Conservation (phyloP, 1,140 invertebrate genomes). For the Semibalanus balanoides region DNA sequence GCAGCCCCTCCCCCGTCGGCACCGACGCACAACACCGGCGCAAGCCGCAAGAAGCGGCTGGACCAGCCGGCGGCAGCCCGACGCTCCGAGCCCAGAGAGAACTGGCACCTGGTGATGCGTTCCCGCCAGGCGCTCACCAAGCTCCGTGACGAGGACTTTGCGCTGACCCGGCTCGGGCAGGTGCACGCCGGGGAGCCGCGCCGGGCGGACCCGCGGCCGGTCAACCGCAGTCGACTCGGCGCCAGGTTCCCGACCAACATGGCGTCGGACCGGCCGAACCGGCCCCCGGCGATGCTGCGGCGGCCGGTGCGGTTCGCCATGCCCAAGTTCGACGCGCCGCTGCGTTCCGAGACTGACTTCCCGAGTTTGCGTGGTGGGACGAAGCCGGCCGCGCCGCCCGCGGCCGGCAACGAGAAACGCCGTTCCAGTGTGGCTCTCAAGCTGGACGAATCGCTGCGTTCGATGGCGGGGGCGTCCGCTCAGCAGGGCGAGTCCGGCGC, state of each 20-base stretch:
- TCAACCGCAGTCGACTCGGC: neutral
- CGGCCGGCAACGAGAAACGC: neutral
- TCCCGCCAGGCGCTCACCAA: neutral
- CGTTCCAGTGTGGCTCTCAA: neutral
- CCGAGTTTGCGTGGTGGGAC: neutral
- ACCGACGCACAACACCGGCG: neutral
- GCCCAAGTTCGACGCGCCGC: neutral
- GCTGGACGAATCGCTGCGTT: neutral
- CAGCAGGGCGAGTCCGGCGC: neutral
- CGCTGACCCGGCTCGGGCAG: neutral
- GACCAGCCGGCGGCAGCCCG: neutral
- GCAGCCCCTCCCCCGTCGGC: neutral
- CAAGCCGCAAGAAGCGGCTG: neutral
- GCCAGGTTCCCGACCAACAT: neutral
- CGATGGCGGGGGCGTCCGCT: neutral
- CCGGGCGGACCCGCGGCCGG: neutral
- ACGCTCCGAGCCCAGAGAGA: neutral
- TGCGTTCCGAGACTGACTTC: neutral
- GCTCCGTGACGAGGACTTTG: neutral
- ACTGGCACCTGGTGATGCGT: neutral
- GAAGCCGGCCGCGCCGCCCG: no score
- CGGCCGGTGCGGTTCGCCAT: neutral
- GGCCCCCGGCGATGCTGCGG: neutral
- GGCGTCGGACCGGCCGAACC: neutral
- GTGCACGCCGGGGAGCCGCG: neutral